Evolutionary conservation across 2,888 invertebrate genomes (phyloP).

Genomic region (Agrochola litura): DNA sequence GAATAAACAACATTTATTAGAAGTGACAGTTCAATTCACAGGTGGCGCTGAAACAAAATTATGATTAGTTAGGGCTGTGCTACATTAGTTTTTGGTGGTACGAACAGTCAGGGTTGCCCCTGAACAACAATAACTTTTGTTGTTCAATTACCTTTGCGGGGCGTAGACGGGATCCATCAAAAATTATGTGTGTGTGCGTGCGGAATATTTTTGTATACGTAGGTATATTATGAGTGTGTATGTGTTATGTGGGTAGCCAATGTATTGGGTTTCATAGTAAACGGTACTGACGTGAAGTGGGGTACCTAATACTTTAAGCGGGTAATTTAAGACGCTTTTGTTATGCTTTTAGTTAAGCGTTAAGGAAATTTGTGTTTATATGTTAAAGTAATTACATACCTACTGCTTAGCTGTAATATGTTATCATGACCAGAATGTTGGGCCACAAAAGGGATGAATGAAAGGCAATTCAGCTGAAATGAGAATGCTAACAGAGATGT

Average conservation of each 20-base stretch:
- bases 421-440: neutral
- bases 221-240: neutral
- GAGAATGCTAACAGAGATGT: neutral
- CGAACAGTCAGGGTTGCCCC: constrained; percentile 46
- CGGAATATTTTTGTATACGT: constrained; percentile 14
- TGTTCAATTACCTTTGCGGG: constrained; percentile 44
- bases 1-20: constrained; percentile 44
- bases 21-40: constrained; percentile 60
- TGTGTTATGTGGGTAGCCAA: constrained; percentile 20
- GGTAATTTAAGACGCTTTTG: constrained; percentile 46
- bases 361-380: constrained; percentile 8
- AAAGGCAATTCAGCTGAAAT: neutral
- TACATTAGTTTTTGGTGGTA: constrained; percentile 55
- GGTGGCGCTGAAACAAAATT: constrained; percentile 60
- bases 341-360: constrained; percentile 33
- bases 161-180: constrained; percentile 44
- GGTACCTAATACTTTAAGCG: constrained; percentile 32
- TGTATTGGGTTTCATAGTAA: constrained; percentile 45
- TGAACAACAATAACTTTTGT: constrained; percentile 58
- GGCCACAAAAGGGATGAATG: neutral
- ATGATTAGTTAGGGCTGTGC: constrained; percentile 57
- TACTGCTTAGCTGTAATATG: neutral
- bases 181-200: constrained; percentile 21
- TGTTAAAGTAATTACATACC: constrained; percentile 16
- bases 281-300: constrained; percentile 30